Evolutionary conservation across 2,888 invertebrate species (phyloP), one percentile per base, ranked within the genome.

Genomic region (Himalopsyche anomala): DNA sequence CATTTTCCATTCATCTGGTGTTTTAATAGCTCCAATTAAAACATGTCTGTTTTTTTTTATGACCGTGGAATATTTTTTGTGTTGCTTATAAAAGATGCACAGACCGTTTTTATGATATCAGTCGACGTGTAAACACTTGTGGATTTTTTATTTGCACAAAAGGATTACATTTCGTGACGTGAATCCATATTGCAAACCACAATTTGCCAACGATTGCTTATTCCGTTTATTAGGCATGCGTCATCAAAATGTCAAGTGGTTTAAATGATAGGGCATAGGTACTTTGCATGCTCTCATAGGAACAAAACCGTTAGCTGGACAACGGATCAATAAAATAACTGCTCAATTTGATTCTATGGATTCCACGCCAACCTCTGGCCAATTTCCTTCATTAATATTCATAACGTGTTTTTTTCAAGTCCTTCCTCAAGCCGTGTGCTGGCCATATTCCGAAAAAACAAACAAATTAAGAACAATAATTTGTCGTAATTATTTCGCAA

Each of bases 241-340:
- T 62, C 62, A 62, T 62, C 62, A 62, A 62, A 19, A 62, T 62
- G 62, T 62, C 62, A 62, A 62, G 62, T 62, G 62, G 62, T 62
- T 19, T 62, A 62, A 62, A 19, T 19, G 62, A 62, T 62, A 62
- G 62, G 62, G 62, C n/a, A 62, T 62, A 19, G 19, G 28, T 19
- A 62, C 28, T n/a, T 19, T 4, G 9, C 8, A n/a, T 19, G 19
- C 62, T n/a, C 62, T 62, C 19, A 3, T 28, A 62, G 28, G 62
- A 62, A 19, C 62, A 62, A 19, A 62, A 4, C 62, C 11, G 62
- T 28, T 19, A 62, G 62, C 62, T 62, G 8, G 4, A 28, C 28
- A 62, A 19, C 9, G 62, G 28, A 62, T 62, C 62, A 62, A 62
- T 19, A 11, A 62, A 62, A 62, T 62, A 62, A 62, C 19, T 62